phyloP scores from a whole-genome alignment of 2,113 vertebrate species.

The Porphyrio hochstetteri region DNA sequence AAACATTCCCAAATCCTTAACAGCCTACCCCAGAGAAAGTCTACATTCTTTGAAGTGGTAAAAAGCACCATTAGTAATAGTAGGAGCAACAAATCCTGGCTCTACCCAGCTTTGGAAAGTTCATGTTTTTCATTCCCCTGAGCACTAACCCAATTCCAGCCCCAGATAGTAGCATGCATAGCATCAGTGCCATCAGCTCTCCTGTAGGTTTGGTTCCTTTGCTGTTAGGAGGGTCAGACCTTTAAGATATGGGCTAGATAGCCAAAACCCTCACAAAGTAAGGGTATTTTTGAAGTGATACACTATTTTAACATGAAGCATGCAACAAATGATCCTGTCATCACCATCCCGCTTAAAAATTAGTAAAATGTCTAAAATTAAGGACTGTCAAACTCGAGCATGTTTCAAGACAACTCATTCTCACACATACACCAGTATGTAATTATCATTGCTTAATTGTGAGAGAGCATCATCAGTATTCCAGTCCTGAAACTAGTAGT shows the following conservation, averaged over 20 bases:
- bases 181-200: background rate
- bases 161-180: background rate
- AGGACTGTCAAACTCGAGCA: background rate
- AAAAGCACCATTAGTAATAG: background rate
- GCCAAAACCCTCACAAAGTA: background rate
- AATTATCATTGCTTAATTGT: background rate
- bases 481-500: background rate
- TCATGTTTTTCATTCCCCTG: background rate
- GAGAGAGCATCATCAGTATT: background rate
- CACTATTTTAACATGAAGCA: background rate
- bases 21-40: background rate
- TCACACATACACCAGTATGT: background rate
- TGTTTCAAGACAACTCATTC: background rate
- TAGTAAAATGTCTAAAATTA: background rate
- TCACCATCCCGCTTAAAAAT: background rate
- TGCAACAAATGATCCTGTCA: background rate
- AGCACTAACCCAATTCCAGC: background rate
- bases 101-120: background rate
- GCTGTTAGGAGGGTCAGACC: background rate
- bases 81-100: background rate
- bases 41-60: background rate
- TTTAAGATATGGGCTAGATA: background rate
- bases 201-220: background rate
- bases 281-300: background rate
- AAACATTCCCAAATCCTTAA: background rate